Evolutionary conservation across 2,888 invertebrate species (phyloP).

Genomic region (Melolontha melolontha): DNA sequence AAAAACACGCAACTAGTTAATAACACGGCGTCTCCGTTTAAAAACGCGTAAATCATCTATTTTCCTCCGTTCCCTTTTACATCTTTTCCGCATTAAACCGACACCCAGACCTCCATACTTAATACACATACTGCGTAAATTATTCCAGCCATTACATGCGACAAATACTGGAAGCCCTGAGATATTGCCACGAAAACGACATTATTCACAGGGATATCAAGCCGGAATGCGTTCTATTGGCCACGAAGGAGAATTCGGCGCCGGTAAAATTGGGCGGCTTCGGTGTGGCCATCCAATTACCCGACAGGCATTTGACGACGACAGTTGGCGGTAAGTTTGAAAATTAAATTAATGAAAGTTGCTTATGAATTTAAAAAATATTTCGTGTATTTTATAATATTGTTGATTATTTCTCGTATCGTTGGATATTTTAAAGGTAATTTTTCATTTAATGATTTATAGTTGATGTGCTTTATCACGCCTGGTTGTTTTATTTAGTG

Average conservation of each 20-base stretch:
- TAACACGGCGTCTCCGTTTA: background rate
- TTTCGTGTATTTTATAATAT: too few relatives aligned
- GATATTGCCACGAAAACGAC: slow-evolving; percentile 98
- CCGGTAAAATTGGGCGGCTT: slow-evolving; percentile 98
- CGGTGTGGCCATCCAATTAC: slow-evolving; percentile 94
- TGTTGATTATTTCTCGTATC: slow-evolving; percentile 11
- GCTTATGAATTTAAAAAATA: too few relatives aligned
- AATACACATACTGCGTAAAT: slow-evolving; percentile 6
- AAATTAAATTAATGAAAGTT: background rate
- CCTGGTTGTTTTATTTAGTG: too few relatives aligned
- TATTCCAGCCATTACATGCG: slow-evolving; percentile 94
- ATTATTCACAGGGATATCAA: slow-evolving; percentile 98
- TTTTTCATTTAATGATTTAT: too few relatives aligned
- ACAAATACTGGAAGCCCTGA: slow-evolving; percentile 95
- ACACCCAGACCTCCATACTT: slow-evolving; percentile 2
- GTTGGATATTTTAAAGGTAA: slow-evolving; percentile 17
- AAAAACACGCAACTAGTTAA: too few relatives aligned
- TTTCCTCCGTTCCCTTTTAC: slow-evolving; percentile 1
- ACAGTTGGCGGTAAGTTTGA: slow-evolving; percentile 44
- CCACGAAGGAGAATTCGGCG: slow-evolving; percentile 97
- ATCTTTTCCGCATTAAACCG: slow-evolving; percentile 3
- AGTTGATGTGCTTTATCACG: too few relatives aligned
- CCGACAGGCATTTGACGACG: slow-evolving; percentile 72
- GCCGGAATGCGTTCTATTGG: slow-evolving; percentile 95
- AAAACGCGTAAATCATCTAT: slow-evolving; percentile 27